Evolutionary conservation across 2,797 vertebrate species (phyloP).

Genomic region (Cheirogaleus major): DNA sequence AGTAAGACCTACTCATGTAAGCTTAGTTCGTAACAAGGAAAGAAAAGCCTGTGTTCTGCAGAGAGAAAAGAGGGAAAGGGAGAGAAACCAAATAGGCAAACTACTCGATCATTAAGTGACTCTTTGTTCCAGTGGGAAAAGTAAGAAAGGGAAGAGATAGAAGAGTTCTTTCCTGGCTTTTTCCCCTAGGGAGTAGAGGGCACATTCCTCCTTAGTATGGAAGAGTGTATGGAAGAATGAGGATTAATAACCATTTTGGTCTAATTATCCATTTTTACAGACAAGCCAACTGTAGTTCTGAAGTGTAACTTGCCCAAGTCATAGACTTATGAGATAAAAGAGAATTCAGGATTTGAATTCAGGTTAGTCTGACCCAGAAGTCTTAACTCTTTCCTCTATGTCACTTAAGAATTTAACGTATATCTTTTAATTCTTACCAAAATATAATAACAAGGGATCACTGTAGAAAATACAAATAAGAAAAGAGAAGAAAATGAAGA

Average conservation of each 20-base stretch:
- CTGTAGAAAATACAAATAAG: background rate
- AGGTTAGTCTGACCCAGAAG: background rate
- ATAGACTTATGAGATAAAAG: background rate
- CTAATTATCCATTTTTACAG: background rate
- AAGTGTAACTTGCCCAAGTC: background rate
- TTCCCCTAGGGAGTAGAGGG: background rate
- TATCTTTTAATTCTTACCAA: slow-evolving; percentile 23
- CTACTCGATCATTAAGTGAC: background rate
- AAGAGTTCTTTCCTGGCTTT: background rate
- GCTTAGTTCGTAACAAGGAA: background rate
- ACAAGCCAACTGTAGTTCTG: background rate
- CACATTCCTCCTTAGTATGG: background rate
- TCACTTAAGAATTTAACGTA: background rate
- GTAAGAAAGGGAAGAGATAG: background rate
- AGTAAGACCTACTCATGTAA: background rate
- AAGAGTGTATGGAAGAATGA: background rate
- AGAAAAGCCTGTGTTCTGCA: background rate
- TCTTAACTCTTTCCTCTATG: background rate
- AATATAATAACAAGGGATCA: background rate
- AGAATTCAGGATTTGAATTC: background rate
- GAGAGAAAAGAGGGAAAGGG: background rate
- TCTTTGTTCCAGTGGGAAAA: background rate
- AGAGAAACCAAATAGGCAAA: background rate
- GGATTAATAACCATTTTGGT: background rate
- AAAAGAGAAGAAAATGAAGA: background rate